These are phyloP conservation scores for Gymnocephalus cernua DNA, from an alignment of 2,113 vertebrate species.

Conservation along the genomic window DNA sequence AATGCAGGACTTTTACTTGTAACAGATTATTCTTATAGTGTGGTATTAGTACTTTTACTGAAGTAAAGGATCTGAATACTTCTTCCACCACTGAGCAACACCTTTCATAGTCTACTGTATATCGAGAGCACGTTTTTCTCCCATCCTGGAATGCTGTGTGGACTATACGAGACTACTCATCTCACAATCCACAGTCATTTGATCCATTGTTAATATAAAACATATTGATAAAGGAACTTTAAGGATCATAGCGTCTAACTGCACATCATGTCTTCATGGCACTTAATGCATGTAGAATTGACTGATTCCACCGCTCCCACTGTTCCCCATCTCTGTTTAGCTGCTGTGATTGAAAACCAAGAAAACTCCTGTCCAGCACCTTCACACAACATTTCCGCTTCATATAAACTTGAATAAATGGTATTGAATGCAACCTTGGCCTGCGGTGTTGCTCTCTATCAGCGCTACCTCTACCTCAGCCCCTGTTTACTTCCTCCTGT, in stretches of 20 bases:
- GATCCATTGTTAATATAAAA: constrained; percentile 11
- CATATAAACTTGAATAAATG: constrained; percentile 70
- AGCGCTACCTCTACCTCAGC: constrained; percentile 39
- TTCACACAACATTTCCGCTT: constrained; percentile 57
- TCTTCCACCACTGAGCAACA: too few species aligned
- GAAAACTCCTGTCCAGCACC: constrained; percentile 56
- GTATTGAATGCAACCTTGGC: constrained; percentile 63
- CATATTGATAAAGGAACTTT: constrained; percentile 18
- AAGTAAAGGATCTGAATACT: too few species aligned
- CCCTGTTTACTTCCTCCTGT: constrained; percentile 59
- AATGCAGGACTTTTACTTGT: too few species aligned
- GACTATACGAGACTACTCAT: neutral
- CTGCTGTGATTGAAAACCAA: constrained; percentile 58
- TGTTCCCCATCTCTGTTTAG: constrained; percentile 28
- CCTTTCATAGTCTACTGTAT: too few species aligned
- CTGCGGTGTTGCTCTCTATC: constrained; percentile 56
- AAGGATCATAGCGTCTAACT: constrained; percentile 22
- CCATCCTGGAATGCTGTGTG: too few species aligned
- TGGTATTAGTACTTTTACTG: too few species aligned
- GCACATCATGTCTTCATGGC: constrained; percentile 26
- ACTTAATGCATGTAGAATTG: constrained; percentile 21
- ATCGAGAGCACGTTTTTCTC: too few species aligned
- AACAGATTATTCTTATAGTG: too few species aligned
- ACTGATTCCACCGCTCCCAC: constrained; percentile 22
- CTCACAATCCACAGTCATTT: neutral